Percentiles rank a stretch among this genome's conserved stretches.
Conservation (phyloP, 2,113 vertebrate species). For the Amia ocellicauda region DNA sequence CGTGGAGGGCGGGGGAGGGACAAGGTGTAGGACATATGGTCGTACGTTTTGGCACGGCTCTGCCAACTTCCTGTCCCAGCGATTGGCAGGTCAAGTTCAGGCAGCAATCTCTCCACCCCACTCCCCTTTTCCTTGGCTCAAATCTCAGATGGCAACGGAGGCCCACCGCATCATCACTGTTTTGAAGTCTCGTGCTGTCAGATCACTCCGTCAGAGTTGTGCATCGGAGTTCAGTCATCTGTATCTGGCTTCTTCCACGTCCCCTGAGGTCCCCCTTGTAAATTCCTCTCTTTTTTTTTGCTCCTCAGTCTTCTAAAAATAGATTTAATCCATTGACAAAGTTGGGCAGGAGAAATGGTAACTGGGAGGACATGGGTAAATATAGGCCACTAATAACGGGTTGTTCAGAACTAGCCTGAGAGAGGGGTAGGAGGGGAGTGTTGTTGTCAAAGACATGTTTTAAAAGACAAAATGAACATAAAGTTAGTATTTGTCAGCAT, state of each 20-base stretch:
- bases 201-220: not conserved
- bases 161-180: not conserved
- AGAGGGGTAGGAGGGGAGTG: too few species aligned
- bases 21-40: slow-evolving; percentile 1
- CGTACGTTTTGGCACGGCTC: not conserved
- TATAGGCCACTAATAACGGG: too few species aligned
- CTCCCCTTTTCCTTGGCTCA: not conserved
- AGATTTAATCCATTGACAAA: too few species aligned
- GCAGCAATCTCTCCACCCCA: not conserved
- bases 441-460: too few species aligned
- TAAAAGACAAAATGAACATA: too few species aligned
- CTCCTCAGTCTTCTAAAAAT: too few species aligned
- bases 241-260: not conserved
- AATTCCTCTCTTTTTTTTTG: not conserved
- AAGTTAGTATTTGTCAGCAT: too few species aligned
- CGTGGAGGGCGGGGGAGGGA: not conserved
- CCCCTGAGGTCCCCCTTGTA: not conserved
- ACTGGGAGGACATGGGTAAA: too few species aligned
- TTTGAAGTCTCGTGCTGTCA: not conserved
- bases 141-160: not conserved
- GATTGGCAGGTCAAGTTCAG: not conserved
- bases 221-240: not conserved
- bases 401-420: too few species aligned
- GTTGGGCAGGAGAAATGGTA: too few species aligned
- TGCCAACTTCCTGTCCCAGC: not conserved